phyloP scores from a whole-genome alignment of 2,888 invertebrate genomes.

The Lordiphosa fenestrarum region DNA sequence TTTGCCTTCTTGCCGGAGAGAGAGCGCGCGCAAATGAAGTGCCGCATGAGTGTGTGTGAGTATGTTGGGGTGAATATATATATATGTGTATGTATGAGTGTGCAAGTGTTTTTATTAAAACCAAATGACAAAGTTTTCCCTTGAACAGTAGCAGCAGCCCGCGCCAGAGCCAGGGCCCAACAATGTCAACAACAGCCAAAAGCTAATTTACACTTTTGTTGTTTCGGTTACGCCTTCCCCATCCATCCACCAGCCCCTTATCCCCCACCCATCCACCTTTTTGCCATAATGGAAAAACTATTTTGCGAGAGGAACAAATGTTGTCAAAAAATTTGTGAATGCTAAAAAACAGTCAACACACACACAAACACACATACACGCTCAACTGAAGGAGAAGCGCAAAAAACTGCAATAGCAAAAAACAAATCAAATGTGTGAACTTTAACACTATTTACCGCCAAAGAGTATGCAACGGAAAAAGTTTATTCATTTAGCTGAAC shows the following conservation, averaged over 20 bases:
- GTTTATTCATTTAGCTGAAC: slow-evolving; percentile 73
- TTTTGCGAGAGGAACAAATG: slow-evolving; percentile 64
- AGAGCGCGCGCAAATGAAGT: slow-evolving; percentile 58
- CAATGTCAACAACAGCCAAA: slow-evolving; percentile 74
- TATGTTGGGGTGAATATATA: slow-evolving; percentile 28
- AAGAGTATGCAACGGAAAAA: slow-evolving; percentile 71
- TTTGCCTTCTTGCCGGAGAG: slow-evolving; percentile 47
- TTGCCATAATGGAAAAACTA: slow-evolving; percentile 73
- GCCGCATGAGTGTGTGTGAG: slow-evolving; percentile 55
- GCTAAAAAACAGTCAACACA: slow-evolving; percentile 61
- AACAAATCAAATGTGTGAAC: slow-evolving; percentile 73
- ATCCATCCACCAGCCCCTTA: no score
- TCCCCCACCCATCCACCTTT: slow-evolving; percentile 3
- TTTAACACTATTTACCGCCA: slow-evolving; percentile 74
- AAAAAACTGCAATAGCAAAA: slow-evolving; percentile 35
- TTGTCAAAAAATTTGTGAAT: slow-evolving; percentile 72
- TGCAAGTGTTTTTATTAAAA: slow-evolving; percentile 73
- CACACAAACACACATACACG: slow-evolving; percentile 25
- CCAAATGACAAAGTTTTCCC: slow-evolving; percentile 73
- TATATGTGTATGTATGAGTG: slow-evolving; percentile 32
- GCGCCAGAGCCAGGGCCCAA: slow-evolving; percentile 42
- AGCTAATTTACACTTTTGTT: slow-evolving; percentile 75
- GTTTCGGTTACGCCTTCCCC: slow-evolving; percentile 58
- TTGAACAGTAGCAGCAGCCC: slow-evolving; percentile 33
- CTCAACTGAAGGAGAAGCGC: slow-evolving; percentile 27